Evolutionary conservation across 2,797 vertebrate species (phyloP).

Genomic region (Eospalax fontanierii): DNA sequence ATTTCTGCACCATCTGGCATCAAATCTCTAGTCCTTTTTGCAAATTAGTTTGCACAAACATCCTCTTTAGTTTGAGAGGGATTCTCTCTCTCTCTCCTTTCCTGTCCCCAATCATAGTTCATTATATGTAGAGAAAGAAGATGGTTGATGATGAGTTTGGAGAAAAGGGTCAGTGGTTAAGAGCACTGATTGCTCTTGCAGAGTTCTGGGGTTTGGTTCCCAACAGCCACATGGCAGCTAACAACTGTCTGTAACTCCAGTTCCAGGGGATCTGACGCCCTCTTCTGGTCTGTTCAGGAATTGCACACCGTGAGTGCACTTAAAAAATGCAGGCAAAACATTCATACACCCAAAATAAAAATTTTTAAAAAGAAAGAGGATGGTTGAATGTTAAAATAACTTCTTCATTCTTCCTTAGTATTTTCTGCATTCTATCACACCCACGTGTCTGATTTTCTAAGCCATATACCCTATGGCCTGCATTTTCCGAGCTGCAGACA

Average conservation of each 20-base stretch:
- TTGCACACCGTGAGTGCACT: too few relatives aligned
- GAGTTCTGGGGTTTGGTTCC: too few relatives aligned
- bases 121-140: neutral
- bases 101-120: neutral
- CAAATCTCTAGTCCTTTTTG: neutral
- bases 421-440: neutral
- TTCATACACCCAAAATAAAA: neutral
- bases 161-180: too few relatives aligned
- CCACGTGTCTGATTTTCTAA: neutral
- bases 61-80: constrained; percentile 2
- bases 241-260: too few relatives aligned
- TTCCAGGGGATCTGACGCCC: too few relatives aligned
- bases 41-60: neutral
- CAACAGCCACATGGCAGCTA: too few relatives aligned
- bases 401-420: neutral
- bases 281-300: too few relatives aligned
- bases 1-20: neutral
- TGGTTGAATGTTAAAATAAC: neutral
- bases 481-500: constrained; percentile 45
- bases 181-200: too few relatives aligned
- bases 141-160: neutral
- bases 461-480: neutral
- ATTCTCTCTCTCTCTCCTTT: neutral
- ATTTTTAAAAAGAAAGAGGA: neutral
- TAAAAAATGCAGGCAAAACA: too few relatives aligned